A percentile compares a stretch with the other conserved stretches of the same genome.
phyloP scores from a whole-genome alignment of 2,797 vertebrate species.

The Schizopygopsis pylzovi region DNA sequence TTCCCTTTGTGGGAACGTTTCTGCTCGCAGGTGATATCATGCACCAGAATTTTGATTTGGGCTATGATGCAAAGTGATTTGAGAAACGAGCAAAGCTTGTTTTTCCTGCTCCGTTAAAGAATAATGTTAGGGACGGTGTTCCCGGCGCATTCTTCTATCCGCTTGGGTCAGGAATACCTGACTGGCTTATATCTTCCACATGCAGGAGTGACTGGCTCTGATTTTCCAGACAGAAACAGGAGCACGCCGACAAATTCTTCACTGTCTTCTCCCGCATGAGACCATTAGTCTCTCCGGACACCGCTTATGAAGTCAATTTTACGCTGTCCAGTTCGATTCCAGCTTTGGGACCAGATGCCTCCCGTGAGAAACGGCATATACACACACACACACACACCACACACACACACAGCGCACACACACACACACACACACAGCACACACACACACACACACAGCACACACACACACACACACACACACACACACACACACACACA shows the following conservation, averaged over 20 bases:
- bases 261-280: conserved; percentile 70
- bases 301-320: conserved; percentile 82
- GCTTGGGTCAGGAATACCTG: conserved; percentile 77
- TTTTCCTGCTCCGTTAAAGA: conserved; percentile 38
- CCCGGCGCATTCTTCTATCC: conserved; percentile 76
- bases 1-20: conserved; percentile 55
- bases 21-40: conserved; percentile 16
- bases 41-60: neutral
- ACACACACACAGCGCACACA: neutral
- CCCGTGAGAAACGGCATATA: conserved; percentile 51
- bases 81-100: neutral
- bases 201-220: conserved; percentile 69
- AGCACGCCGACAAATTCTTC: conserved; percentile 78
- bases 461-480: too few relatives aligned
- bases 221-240: conserved; percentile 74
- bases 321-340: conserved; percentile 80
- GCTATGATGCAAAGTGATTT: neutral
- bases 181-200: conserved; percentile 85
- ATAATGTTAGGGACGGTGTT: conserved; percentile 70
- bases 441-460: too few relatives aligned
- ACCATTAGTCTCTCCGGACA: conserved; percentile 79
- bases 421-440: conserved; percentile 20
- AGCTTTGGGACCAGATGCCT: conserved; percentile 78
- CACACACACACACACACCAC: conserved; percentile 10
- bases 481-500: neutral